A percentile compares a stretch with the other conserved stretches of the same genome.
Evolutionary conservation across 2,888 invertebrate species (phyloP).

Genomic region (Rhodophaea formosa): DNA sequence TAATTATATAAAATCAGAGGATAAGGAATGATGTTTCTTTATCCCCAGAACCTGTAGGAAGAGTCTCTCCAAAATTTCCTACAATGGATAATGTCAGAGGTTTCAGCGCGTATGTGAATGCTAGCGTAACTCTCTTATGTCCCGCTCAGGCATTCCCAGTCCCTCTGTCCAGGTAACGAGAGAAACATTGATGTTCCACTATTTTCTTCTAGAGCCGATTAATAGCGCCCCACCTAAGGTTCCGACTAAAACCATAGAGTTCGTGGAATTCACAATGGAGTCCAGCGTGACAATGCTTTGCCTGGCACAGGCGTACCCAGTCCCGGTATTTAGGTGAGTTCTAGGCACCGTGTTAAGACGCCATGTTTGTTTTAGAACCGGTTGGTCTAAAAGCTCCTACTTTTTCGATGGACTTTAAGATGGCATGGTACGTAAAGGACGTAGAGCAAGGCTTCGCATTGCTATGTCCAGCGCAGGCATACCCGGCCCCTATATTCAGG

Average conservation of each 20-base stretch:
- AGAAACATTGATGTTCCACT: slow-evolving; percentile 33
- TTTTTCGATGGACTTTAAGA: slow-evolving; percentile 83
- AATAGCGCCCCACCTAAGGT: slow-evolving; percentile 87
- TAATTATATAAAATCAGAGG: not conserved
- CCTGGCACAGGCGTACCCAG: slow-evolving; percentile 85
- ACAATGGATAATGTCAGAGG: slow-evolving; percentile 84
- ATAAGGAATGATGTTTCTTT: slow-evolving; percentile 32
- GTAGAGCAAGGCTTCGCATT: slow-evolving; percentile 76
- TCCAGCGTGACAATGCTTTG: slow-evolving; percentile 84
- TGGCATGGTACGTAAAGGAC: slow-evolving; percentile 76
- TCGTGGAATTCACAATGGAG: slow-evolving; percentile 63
- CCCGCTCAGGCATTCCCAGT: slow-evolving; percentile 86
- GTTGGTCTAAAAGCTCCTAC: slow-evolving; percentile 85
- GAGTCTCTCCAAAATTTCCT: slow-evolving; percentile 86
- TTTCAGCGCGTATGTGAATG: slow-evolving; percentile 71
- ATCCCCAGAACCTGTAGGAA: slow-evolving; percentile 81
- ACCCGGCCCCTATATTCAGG: slow-evolving; percentile 84
- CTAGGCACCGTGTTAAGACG: slow-evolving; percentile 31
- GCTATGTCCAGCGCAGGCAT: slow-evolving; percentile 84
- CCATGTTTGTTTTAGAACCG: slow-evolving; percentile 67
- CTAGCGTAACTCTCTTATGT: slow-evolving; percentile 84
- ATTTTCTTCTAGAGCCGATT: slow-evolving; percentile 83
- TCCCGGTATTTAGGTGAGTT: slow-evolving; percentile 85
- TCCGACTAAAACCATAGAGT: slow-evolving; percentile 76
- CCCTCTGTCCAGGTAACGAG: slow-evolving; percentile 82